Conservation (phyloP, 2,113 vertebrate species). For the Ardeotis arabs region DNA sequence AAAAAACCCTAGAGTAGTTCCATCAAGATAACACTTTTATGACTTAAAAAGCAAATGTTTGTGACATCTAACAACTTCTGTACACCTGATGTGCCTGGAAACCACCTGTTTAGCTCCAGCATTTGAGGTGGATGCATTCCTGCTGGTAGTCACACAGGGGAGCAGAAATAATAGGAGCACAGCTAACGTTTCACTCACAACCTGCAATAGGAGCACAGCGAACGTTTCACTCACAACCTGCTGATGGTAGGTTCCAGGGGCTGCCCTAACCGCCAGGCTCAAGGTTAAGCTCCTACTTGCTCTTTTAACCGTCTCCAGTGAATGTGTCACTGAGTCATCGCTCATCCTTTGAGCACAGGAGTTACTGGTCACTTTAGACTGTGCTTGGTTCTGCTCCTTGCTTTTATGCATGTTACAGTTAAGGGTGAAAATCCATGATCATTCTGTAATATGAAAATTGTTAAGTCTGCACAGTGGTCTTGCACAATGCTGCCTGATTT, state of each 20-base stretch:
- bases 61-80: not conserved
- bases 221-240: not conserved
- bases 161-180: not conserved
- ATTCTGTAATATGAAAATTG: not conserved
- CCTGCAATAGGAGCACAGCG: not conserved
- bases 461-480: not conserved
- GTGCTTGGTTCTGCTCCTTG: not conserved
- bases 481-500: not conserved
- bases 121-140: not conserved
- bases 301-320: not conserved
- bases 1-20: not conserved
- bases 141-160: not conserved
- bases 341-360: not conserved
- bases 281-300: not conserved
- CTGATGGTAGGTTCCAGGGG: not conserved
- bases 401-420: accelerated
- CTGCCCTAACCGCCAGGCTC: not conserved
- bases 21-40: not conserved
- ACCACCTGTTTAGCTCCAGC: not conserved
- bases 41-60: not conserved
- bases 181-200: not conserved
- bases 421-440: not conserved
- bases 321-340: too few species aligned
- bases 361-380: not conserved
- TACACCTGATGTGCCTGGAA: not conserved